These are phyloP conservation scores for Philereme vetulata DNA, from an alignment of 2,888 invertebrate genomes.

Conservation along the genomic window DNA sequence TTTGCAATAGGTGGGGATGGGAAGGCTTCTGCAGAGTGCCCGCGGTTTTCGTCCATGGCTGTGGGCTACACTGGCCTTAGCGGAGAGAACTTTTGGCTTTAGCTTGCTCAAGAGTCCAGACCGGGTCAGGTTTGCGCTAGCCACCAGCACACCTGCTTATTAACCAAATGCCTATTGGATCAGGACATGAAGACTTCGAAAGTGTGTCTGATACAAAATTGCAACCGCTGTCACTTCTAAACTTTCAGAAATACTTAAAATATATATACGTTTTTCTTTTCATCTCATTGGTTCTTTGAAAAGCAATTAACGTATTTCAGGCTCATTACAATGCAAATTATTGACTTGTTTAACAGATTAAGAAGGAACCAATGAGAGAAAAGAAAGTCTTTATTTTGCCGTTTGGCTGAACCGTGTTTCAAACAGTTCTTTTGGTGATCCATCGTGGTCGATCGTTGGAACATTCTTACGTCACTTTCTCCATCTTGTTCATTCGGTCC, in stretches of 20 bases:
- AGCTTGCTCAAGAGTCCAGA: conserved; percentile 46
- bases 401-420: conserved; percentile 12
- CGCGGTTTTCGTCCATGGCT: conserved; percentile 74
- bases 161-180: conserved; percentile 22
- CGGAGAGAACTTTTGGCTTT: conserved; percentile 49
- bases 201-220: conserved; percentile 33
- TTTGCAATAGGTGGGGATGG: conserved; percentile 41
- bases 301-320: no score
- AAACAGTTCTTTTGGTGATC: conserved; percentile 41
- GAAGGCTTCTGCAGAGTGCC: conserved; percentile 53
- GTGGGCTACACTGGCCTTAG: conserved; percentile 66
- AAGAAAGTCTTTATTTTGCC: not conserved
- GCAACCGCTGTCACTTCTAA: conserved; percentile 48
- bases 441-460: conserved; percentile 42
- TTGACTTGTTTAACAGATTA: no score
- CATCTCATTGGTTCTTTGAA: no score
- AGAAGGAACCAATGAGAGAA: no score
- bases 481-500: conserved; percentile 18
- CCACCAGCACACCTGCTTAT: conserved; percentile 58
- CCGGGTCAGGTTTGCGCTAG: conserved; percentile 58
- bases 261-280: not conserved
- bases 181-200: not conserved
- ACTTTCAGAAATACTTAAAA: conserved; percentile 26
- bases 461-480: conserved; percentile 21
- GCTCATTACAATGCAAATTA: no score